Percentiles rank a stretch among this genome's conserved stretches.
Conservation (phyloP, 2,113 vertebrate species). For the Platysternon megacephalum region DNA sequence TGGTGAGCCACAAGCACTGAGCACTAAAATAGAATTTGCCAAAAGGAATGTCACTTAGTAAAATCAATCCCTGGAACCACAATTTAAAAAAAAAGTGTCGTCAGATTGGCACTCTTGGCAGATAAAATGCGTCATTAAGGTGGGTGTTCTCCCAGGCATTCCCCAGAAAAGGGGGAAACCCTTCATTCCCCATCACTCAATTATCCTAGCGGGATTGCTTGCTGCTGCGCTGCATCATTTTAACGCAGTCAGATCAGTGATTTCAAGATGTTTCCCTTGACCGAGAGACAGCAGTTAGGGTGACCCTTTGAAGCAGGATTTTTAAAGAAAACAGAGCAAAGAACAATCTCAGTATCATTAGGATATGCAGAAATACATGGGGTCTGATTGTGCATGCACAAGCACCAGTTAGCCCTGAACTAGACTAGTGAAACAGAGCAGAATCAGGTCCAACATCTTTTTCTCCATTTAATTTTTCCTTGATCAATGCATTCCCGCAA, state of each 20-base stretch:
- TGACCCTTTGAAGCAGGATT: neutral
- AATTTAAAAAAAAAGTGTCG: neutral
- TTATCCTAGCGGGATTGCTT: neutral
- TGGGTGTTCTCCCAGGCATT: neutral
- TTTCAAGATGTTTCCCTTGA: neutral
- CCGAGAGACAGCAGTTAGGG: neutral
- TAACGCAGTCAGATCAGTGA: neutral
- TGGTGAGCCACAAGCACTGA: neutral
- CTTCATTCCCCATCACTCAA: neutral
- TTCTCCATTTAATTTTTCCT: neutral
- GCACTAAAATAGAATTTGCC: neutral
- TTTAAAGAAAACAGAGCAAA: neutral
- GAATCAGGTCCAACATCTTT: neutral
- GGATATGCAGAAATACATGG: neutral
- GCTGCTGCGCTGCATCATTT: neutral
- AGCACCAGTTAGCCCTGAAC: neutral
- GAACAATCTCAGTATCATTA: neutral
- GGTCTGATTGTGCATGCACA: neutral
- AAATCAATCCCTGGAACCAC: neutral
- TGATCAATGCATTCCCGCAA: neutral
- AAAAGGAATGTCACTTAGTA: neutral
- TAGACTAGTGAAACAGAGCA: fast-evolving
- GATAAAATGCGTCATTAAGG: neutral
- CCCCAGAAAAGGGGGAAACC: neutral
- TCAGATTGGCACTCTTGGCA: neutral